phyloP scores from a whole-genome alignment of 1,140 invertebrate species.

The Leptinotarsa texana region DNA sequence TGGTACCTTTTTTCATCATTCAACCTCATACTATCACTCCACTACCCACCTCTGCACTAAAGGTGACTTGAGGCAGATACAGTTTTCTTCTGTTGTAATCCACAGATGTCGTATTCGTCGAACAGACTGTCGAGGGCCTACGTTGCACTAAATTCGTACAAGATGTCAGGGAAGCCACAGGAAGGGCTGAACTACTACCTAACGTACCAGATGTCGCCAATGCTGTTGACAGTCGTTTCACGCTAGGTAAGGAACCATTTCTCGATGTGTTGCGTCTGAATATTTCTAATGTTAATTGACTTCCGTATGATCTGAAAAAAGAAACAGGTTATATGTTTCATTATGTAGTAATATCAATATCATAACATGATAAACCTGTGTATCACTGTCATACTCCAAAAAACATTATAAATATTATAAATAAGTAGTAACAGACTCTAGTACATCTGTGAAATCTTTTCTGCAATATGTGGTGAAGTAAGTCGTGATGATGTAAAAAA shows the following conservation, averaged over 20 bases:
- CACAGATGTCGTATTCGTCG: conserved; percentile 58
- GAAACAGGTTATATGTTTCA: neutral
- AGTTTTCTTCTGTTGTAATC: conserved; percentile 65
- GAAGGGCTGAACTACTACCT: conserved; percentile 44
- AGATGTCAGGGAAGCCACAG: conserved; percentile 49
- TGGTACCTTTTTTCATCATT: neutral
- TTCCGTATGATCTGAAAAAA: conserved; percentile 65
- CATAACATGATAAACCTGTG: too few species aligned
- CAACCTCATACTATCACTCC: conserved; percentile 63
- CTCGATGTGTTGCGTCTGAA: conserved; percentile 66
- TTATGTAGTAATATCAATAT: too few species aligned
- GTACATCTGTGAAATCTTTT: too few species aligned
- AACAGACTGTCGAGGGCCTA: conserved; percentile 62
- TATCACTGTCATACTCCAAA: too few species aligned
- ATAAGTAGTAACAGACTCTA: too few species aligned
- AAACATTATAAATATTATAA: too few species aligned
- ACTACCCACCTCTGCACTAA: conserved; percentile 82
- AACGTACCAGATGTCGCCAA: conserved; percentile 44
- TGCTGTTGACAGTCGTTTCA: conserved; percentile 42
- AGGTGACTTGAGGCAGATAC: conserved; percentile 78
- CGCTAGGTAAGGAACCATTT: conserved; percentile 54
- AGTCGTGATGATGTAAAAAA: too few species aligned
- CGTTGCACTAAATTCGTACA: conserved; percentile 51
- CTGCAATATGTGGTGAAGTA: too few species aligned
- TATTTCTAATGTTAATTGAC: conserved; percentile 74